Evolutionary conservation across 2,888 invertebrate species (phyloP).

Genomic region (Mongoloraphidia duomilia): DNA sequence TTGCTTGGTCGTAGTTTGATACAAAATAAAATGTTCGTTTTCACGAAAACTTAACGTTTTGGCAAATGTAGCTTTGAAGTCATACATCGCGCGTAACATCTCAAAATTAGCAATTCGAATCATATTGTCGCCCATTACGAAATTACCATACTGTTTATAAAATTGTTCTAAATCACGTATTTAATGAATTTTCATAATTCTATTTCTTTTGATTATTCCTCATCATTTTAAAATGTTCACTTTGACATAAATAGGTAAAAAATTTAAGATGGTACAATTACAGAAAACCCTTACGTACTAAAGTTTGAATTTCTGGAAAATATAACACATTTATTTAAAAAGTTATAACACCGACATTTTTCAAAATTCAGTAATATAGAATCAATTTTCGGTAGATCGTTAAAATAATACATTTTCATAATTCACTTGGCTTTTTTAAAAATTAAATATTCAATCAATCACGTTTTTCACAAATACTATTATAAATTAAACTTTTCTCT

Average conservation of each 20-base stretch:
- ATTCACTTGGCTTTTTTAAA: too few species aligned
- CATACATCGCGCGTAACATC: slow-evolving; percentile 71
- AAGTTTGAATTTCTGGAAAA: too few species aligned
- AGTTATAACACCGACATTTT: too few species aligned
- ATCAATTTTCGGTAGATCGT: too few species aligned
- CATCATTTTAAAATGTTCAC: background rate
- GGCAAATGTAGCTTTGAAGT: slow-evolving; percentile 70
- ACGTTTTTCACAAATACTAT: too few species aligned
- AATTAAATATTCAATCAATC: too few species aligned
- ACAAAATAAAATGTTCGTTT: slow-evolving; percentile 66
- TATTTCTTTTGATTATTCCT: too few species aligned
- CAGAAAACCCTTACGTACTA: too few species aligned
- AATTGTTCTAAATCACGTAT: background rate
- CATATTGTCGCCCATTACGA: slow-evolving; percentile 11
- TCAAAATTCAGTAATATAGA: too few species aligned
- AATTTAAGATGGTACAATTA: background rate
- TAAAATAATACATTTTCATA: too few species aligned
- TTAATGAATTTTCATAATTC: background rate
- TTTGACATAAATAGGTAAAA: background rate
- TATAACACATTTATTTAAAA: too few species aligned
- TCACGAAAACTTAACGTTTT: slow-evolving; percentile 70
- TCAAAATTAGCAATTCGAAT: slow-evolving; percentile 40
- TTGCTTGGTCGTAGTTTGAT: slow-evolving; percentile 65
- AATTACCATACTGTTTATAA: background rate
- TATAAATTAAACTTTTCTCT: too few species aligned